Conservation (phyloP, 2,113 vertebrate genomes). For the Pelobates fuscus region DNA sequence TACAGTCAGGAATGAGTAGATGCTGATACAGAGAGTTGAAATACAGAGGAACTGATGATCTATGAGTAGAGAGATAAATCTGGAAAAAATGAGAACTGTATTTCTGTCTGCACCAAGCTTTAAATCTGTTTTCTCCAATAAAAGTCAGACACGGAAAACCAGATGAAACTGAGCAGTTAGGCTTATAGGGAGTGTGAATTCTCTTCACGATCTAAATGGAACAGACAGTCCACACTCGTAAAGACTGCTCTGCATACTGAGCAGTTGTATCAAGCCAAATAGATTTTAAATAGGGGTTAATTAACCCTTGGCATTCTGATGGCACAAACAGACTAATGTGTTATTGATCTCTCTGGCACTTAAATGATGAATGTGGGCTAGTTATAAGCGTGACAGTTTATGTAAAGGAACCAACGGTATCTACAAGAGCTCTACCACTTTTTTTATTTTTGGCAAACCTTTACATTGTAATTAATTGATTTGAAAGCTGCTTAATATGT, state of each 20-base stretch:
- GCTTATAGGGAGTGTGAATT: neutral
- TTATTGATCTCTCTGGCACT: neutral
- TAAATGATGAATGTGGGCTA: neutral
- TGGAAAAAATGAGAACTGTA: conserved; percentile 32
- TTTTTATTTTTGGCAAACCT: too few relatives aligned
- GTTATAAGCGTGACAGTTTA: neutral
- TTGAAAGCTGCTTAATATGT: too few relatives aligned
- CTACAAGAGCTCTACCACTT: too few relatives aligned
- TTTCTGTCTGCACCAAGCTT: conserved; percentile 28
- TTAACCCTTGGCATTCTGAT: neutral
- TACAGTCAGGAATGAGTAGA: neutral
- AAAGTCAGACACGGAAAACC: conserved; percentile 18
- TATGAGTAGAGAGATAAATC: conserved; percentile 33
- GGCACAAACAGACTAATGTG: neutral
- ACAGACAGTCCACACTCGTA: neutral
- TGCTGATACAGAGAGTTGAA: neutral
- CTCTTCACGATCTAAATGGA: neutral
- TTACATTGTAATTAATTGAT: too few relatives aligned
- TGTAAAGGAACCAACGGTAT: too few relatives aligned
- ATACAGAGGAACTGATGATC: conserved; percentile 5
- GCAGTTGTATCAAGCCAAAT: neutral
- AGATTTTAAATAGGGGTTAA: neutral
- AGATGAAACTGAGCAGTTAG: conserved; percentile 19
- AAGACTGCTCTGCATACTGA: neutral
- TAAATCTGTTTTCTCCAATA: conserved; percentile 40